Conservation (phyloP, 1,140 invertebrate genomes). For the Diorhabda elongata region DNA sequence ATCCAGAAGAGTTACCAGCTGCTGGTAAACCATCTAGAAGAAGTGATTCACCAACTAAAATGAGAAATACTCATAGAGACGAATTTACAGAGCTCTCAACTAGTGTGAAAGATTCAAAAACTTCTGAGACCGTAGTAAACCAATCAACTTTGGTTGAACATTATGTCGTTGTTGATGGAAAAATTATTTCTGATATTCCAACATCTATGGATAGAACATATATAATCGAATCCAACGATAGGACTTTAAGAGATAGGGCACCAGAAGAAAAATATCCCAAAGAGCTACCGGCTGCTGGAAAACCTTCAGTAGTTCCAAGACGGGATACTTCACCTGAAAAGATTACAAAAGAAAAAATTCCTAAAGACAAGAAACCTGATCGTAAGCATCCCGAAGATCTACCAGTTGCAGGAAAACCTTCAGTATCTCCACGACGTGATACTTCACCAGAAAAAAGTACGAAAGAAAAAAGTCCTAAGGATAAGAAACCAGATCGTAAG, state of each 20-base stretch:
- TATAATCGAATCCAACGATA: background rate
- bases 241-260: background rate
- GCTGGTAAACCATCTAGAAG: conserved; percentile 7
- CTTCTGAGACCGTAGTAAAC: conserved; percentile 17
- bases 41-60: background rate
- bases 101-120: conserved; percentile 10
- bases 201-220: background rate
- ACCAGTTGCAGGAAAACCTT: conserved; percentile 5
- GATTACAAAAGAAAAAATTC: background rate
- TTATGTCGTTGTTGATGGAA: conserved; percentile 15
- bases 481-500: background rate
- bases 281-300: conserved; percentile 8
- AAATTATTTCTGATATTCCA: conserved; percentile 11
- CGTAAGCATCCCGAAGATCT: conserved; percentile 6
- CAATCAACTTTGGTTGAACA: conserved; percentile 11
- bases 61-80: background rate
- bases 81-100: background rate
- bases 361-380: background rate
- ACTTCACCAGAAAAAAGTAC: background rate
- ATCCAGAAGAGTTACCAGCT: conserved; percentile 1
- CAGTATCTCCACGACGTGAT: background rate
- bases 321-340: background rate
- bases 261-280: background rate
- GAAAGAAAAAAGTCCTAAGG: background rate
- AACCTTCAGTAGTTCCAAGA: background rate